These are phyloP conservation scores for Hydractinia echinata DNA, from an alignment of 30 jellyfish, hydroid and myxozoan genomes.

Conservation along the genomic window DNA sequence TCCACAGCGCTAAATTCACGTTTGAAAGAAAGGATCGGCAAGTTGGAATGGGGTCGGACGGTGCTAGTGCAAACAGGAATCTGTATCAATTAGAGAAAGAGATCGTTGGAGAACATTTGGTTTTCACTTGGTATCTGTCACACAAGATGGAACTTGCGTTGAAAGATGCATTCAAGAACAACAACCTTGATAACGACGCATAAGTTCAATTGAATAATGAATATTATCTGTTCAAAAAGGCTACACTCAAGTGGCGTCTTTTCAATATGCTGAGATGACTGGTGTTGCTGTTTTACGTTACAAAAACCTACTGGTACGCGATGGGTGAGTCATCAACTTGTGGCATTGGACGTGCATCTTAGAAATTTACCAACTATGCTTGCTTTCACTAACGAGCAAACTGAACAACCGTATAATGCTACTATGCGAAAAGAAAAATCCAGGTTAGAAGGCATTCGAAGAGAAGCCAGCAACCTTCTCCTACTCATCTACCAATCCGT, in stretches of 20 bases:
- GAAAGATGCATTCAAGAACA: too few relatives aligned
- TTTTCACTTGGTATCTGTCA: too few relatives aligned
- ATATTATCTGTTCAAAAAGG: background rate
- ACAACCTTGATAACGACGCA: background rate
- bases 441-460: background rate
- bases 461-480: background rate
- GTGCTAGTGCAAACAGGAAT: too few relatives aligned
- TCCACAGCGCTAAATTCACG: too few relatives aligned
- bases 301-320: background rate
- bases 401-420: background rate
- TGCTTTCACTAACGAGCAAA: background rate
- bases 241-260: background rate
- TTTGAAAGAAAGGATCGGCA: too few relatives aligned
- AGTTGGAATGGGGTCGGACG: too few relatives aligned
- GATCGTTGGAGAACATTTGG: too few relatives aligned
- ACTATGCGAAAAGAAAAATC: background rate
- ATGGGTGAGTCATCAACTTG: background rate
- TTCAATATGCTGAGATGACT: background rate
- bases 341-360: background rate
- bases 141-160: too few relatives aligned
- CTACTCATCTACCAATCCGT: background rate
- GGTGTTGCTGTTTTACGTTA: background rate
- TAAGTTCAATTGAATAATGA: background rate
- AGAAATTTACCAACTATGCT: background rate
- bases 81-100: too few relatives aligned